Base-by-base conservation (phyloP, 2,113 vertebrate species). In the Ursus arctos region DNA sequence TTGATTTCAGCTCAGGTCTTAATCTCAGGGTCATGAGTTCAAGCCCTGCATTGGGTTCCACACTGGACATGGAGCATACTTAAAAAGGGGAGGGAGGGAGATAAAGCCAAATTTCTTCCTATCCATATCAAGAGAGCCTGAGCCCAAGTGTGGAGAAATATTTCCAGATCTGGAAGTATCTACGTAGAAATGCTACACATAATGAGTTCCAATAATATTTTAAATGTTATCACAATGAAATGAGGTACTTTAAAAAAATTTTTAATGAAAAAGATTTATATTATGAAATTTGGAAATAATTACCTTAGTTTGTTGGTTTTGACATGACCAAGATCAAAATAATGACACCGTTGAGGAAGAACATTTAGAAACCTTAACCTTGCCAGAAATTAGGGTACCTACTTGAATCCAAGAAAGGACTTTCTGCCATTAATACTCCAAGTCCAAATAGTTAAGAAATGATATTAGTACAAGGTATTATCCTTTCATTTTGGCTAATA, bases 321-420 rank as follows among this genome's bases (percentile, higher is more conserved):
- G 57, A 96, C 13, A 86, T 67, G 57, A 83, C 43, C 40, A 97
- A 82, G 19, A 93, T 14, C n/a, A 93, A 93, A 92, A 61, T 53
- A 69, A 43, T 6, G 53, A 77, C 77, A 95, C 1, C 61, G 33
- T 82, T 74, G 33, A 81, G 49, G 51, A 40, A 87, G 26, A 94
- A 90, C 28, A 55, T 47, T 76, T 55, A 87, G 36, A 69, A 69
- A 80, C 21, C 19, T 33, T 79, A 86, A 85, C 5, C 49, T 81
- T 86, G 76, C 21, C 86, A 95, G 49, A 93, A 57, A 88, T 71
- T 83, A 84, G 83, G 28, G 61, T 80, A 89, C 0, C 67, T 91
- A 88, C 28, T 40, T 88, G 59, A 74, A 15, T 84, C 28, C 71
- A 92, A 9, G 65, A 28, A 6, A 40, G 8, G 57, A 86, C 12